Conservation (phyloP, 2,113 vertebrate species). For the Gopherus flavomarginatus region DNA sequence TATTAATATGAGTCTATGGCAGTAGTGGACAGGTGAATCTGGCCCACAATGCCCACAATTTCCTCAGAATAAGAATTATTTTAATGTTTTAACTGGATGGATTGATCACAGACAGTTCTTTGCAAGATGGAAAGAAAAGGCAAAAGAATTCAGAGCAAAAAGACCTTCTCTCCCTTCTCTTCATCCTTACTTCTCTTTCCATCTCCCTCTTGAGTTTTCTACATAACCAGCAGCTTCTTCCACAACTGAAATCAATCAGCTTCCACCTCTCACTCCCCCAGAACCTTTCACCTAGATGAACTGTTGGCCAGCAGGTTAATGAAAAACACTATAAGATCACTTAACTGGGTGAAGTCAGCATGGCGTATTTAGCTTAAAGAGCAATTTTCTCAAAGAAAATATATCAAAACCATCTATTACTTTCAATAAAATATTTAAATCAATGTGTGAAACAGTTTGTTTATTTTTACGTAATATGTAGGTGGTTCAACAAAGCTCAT, state of each 20-base stretch:
- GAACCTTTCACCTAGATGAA: not conserved
- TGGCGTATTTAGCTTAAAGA: not conserved
- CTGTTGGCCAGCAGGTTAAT: not conserved
- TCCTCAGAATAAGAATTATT: not conserved
- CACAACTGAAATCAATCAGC: not conserved
- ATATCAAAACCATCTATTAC: slow-evolving; percentile 32
- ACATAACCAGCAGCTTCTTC: not conserved
- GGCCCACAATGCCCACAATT: not conserved
- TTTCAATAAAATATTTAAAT: slow-evolving; percentile 51
- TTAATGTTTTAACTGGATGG: not conserved
- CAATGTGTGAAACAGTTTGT: slow-evolving; percentile 25
- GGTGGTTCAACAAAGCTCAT: slow-evolving; percentile 8
- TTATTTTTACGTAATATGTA: slow-evolving; percentile 34
- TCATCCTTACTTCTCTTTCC: not conserved
- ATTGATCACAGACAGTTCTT: not conserved
- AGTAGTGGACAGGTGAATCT: not conserved
- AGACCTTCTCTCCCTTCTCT: not conserved
- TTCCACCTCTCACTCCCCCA: not conserved
- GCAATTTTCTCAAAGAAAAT: not conserved
- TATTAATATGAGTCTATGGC: not conserved
- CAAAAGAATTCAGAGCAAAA: not conserved
- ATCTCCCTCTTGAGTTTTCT: not conserved
- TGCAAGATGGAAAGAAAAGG: not conserved
- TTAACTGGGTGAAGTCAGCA: slow-evolving; percentile 4
- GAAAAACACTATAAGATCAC: not conserved